Conservation (phyloP, 1,140 invertebrate species). For the Thaumetopoea pityocampa region DNA sequence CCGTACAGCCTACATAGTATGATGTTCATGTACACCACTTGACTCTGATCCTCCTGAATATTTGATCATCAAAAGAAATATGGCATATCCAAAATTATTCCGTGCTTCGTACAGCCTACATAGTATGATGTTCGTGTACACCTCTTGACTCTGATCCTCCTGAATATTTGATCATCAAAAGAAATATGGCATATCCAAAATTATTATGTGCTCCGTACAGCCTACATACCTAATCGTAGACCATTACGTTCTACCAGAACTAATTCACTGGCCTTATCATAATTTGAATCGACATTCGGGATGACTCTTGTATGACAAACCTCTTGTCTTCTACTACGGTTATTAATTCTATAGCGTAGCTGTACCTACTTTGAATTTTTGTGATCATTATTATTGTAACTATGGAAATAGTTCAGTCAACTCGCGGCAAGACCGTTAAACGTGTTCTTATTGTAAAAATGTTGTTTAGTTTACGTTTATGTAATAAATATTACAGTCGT, state of each 20-base stretch:
- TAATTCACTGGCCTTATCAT: conserved; percentile 67
- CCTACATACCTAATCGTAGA: conserved; percentile 35
- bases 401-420: conserved; percentile 35
- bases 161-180: not conserved
- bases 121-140: no score
- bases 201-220: conserved; percentile 12
- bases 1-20: no score
- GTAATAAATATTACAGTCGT: no score
- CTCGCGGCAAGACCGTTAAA: conserved; percentile 5
- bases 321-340: conserved; percentile 66
- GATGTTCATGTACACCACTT: no score
- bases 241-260: conserved; percentile 69
- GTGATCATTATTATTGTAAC: conserved; percentile 33
- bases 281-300: conserved; percentile 67
- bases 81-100: conserved; percentile 30
- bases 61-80: no score
- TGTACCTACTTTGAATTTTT: conserved; percentile 43
- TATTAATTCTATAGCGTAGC: conserved; percentile 58
- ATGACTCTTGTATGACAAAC: conserved; percentile 70
- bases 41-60: no score
- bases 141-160: no score
- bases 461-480: no score
- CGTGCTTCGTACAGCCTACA: conserved; percentile 13
- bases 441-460: no score
- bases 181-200: conserved; percentile 31